Evolutionary conservation across 23 tunicate genomes (phyloP).

Genomic region (Ciona savignyi): DNA sequence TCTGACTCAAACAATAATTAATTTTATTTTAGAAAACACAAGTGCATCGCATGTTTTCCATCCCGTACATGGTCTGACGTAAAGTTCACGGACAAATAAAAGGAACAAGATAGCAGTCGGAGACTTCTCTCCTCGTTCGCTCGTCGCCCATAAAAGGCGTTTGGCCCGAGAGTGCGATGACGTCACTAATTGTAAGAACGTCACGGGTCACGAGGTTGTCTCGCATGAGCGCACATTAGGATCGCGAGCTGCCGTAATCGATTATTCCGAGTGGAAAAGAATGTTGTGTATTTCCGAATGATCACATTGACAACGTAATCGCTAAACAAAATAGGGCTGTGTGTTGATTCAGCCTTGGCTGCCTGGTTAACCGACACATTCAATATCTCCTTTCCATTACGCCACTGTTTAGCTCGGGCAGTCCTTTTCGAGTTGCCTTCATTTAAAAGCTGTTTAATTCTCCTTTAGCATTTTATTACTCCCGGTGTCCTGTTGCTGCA

Average conservation of each 20-base stretch:
- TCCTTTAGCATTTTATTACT: no score
- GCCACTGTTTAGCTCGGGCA: no score
- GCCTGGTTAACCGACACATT: no score
- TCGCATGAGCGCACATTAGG: not conserved
- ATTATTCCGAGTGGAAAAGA: no score
- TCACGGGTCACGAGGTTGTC: constrained; percentile 2
- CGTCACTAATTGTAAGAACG: not conserved
- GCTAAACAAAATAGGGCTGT: no score
- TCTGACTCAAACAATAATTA: not conserved
- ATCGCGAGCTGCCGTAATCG: not conserved
- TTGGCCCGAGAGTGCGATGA: not conserved
- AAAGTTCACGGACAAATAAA: not conserved
- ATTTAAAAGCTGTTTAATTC: no score
- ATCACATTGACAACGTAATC: no score
- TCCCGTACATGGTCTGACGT: not conserved
- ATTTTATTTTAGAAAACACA: not conserved
- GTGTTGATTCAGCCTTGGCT: no score
- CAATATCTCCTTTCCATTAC: no score
- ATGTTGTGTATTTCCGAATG: no score
- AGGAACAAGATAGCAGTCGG: not conserved
- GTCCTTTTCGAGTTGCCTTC: no score
- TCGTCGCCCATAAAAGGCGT: not conserved
- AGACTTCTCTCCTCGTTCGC: not conserved
- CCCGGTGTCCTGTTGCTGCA: no score
- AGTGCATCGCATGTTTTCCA: not conserved